Conservation (phyloP, 2,113 vertebrate genomes). For the Calypte anna region DNA sequence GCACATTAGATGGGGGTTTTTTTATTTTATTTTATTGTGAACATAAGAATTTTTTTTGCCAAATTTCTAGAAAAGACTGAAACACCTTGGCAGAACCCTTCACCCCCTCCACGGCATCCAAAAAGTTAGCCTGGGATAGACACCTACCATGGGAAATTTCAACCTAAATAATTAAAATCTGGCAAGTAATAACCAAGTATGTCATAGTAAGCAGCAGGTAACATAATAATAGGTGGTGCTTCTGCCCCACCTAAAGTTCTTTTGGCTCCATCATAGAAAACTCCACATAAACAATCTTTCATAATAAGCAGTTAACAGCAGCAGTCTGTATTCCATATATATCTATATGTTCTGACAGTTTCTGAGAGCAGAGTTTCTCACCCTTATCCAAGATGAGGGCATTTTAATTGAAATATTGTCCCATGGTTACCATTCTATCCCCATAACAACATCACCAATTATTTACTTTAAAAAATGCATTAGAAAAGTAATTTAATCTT, state of each 20-base stretch:
- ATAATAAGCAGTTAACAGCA: background rate
- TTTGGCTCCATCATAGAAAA: slow-evolving; percentile 60
- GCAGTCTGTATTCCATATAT: background rate
- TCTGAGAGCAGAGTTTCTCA: slow-evolving; percentile 22
- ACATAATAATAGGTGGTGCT: slow-evolving; percentile 55
- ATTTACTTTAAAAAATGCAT: slow-evolving; percentile 56
- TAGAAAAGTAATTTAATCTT: slow-evolving; percentile 64
- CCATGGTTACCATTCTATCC: slow-evolving; percentile 46
- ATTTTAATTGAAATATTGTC: slow-evolving; percentile 48
- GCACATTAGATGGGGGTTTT: background rate
- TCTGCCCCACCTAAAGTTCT: slow-evolving; percentile 59
- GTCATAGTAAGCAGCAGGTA: slow-evolving; percentile 39
- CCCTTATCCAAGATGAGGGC: background rate
- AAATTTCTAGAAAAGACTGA: background rate
- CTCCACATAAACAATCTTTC: slow-evolving; percentile 46
- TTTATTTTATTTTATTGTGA: background rate
- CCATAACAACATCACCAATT: slow-evolving; percentile 54
- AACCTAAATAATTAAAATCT: slow-evolving; percentile 45
- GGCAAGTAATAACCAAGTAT: slow-evolving; percentile 21
- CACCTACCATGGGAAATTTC: slow-evolving; percentile 39
- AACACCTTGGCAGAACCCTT: background rate
- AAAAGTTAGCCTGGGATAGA: background rate
- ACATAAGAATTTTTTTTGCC: background rate
- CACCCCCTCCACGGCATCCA: background rate
- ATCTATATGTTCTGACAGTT: background rate